These are phyloP conservation scores for Threskiornis aethiopicus DNA, from an alignment of 2,797 vertebrate species.

Conservation along the genomic window DNA sequence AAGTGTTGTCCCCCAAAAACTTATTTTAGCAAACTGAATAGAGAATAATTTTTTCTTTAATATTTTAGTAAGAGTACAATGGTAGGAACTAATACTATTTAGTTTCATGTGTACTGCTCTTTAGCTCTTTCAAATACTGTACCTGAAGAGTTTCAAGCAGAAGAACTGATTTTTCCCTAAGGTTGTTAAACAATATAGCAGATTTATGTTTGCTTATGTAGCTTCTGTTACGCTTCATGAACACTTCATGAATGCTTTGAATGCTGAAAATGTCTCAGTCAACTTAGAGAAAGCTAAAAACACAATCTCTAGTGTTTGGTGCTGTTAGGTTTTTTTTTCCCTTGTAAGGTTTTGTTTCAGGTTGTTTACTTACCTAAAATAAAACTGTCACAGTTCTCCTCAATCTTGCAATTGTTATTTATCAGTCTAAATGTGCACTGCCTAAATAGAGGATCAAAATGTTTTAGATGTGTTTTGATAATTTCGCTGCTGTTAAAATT, in stretches of 20 bases:
- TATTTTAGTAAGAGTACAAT: not conserved
- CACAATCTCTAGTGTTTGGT: not conserved
- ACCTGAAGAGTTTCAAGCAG: not conserved
- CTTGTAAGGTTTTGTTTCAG: not conserved
- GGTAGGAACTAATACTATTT: not conserved
- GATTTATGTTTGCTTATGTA: conserved; percentile 33
- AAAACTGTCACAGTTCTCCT: not conserved
- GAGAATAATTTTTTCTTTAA: not conserved
- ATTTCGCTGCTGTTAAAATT: not conserved
- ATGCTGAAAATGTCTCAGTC: not conserved
- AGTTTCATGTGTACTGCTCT: not conserved
- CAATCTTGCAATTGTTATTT: not conserved
- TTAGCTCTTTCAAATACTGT: not conserved
- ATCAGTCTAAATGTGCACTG: not conserved
- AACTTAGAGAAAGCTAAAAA: not conserved
- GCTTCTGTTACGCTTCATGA: conserved; percentile 17
- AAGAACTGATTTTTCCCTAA: not conserved
- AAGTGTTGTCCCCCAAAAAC: rapidly evolving
- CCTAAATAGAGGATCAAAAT: not conserved
- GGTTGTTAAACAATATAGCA: not conserved
- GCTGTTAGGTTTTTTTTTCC: rapidly evolving
- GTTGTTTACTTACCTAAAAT: not conserved
- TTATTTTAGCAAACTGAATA: not conserved
- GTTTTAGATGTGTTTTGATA: not conserved
- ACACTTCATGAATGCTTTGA: conserved; percentile 1